Evolutionary conservation across 2,113 vertebrate species (phyloP).

Genomic region (Bubo scandiacus): DNA sequence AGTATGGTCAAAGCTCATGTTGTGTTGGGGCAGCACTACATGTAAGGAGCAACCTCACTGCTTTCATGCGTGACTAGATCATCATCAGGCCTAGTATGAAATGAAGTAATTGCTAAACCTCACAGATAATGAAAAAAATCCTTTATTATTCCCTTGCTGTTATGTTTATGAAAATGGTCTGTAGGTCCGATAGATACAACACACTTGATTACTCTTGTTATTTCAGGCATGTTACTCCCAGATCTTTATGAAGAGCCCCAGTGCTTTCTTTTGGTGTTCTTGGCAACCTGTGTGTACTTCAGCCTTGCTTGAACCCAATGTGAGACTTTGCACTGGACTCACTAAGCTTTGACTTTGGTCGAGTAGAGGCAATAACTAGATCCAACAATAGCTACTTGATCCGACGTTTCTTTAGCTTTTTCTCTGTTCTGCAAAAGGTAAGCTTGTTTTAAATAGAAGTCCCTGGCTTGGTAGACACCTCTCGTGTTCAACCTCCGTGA

Average conservation of each 20-base stretch:
- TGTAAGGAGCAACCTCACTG: not conserved
- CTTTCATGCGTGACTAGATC: not conserved
- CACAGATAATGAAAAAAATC: not conserved
- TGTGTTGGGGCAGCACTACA: not conserved
- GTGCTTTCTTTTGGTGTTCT: not conserved
- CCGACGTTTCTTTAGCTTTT: not conserved
- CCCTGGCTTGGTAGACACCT: not conserved
- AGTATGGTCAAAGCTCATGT: fast-evolving
- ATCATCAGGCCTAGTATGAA: not conserved
- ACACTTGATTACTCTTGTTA: not conserved
- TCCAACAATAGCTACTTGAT: not conserved
- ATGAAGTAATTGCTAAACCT: not conserved
- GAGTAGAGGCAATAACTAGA: not conserved
- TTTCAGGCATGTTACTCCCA: not conserved
- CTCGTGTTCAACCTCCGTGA: fast-evolving
- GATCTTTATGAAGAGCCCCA: not conserved
- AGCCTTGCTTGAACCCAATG: not conserved
- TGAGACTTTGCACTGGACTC: not conserved
- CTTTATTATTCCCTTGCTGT: not conserved
- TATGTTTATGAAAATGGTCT: not conserved
- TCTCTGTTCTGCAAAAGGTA: not conserved
- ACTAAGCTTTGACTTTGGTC: fast-evolving
- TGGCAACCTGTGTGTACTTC: not conserved
- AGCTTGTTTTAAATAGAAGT: not conserved
- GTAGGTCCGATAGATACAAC: not conserved